Base-by-base conservation (phyloP, 2,888 invertebrate species). In the Euplagia quadripunctaria region DNA sequence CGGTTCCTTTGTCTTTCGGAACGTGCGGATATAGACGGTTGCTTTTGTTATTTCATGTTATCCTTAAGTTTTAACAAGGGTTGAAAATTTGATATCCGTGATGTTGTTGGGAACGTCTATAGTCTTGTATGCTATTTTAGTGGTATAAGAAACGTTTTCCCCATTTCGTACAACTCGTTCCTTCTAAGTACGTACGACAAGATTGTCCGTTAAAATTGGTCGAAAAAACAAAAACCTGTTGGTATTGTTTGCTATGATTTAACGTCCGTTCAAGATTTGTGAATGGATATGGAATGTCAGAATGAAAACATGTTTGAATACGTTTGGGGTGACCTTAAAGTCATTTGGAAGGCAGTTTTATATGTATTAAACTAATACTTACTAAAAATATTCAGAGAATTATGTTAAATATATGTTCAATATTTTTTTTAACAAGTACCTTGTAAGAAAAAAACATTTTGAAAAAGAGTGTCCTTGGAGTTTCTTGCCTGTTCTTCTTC, bases 151-250 rank as follows among this genome's bases (percentile, higher is more conserved):
- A n/a, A 20, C 3, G n/a, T 1, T n/a, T 55, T 4, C 8, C 7
- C 55, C 4, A 55, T 55, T 55, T 4, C 11, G 9, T n/a, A 55
- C n/a, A 55, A 55, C 52, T 17, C 8, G n/a, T 55, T 55, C n/a
- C n/a, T 55, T 8, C 7, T n/a, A 55, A n/a, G 52, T n/a, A 6
- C 17, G 52, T 5, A 55, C 9, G 52, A n/a, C 52, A 55, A 55
- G 17, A 55, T 17, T n/a, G 8, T 55, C 52, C 17, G 55, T 55
- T 55, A 55, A 20, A 55, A 20, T 55, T n/a, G 11, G 55, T 55
- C n/a, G 55, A n/a, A 55, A n/a, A 55, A 55, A n/a, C n/a, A 55
- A 55, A 55, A 55, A 20, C 55, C n/a, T n/a, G 55, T 55, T n/a
- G n/a, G n/a, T 20, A n/a, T 16, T 51, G 51, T 16, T 6, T 55